Percentiles rank a stretch among this genome's conserved stretches.
Conservation (phyloP, 2,797 vertebrate genomes). For the Euphonia xanthogaster region DNA sequence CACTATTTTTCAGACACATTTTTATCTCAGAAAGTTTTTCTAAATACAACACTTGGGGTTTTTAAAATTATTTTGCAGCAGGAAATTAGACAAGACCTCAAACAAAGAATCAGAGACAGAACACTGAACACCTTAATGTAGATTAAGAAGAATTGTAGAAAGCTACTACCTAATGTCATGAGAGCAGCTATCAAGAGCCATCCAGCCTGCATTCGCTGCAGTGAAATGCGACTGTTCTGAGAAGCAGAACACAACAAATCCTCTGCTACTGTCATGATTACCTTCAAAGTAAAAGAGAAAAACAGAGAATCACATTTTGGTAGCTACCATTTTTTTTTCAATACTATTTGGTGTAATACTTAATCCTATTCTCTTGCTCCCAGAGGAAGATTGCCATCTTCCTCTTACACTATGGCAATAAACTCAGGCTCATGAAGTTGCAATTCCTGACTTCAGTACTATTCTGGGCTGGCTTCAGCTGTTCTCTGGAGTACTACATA, state of each 20-base stretch:
- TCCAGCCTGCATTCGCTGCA: slow-evolving; percentile 88
- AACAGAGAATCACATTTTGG: slow-evolving; percentile 14
- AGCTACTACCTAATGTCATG: slow-evolving; percentile 85
- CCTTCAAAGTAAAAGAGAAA: slow-evolving; percentile 70
- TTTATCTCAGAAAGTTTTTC: not conserved
- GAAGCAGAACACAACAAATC: slow-evolving; percentile 88
- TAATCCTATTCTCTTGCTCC: not conserved
- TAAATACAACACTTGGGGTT: accelerated
- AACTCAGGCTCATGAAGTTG: not conserved
- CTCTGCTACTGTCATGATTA: slow-evolving; percentile 86
- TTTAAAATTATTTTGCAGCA: not conserved
- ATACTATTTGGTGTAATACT: not conserved
- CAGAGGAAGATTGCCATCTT: not conserved
- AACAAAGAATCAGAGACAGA: not conserved
- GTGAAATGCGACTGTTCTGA: slow-evolving; percentile 88
- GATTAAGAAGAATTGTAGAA: not conserved
- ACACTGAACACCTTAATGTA: not conserved
- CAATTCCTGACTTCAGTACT: not conserved
- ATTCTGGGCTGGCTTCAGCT: not conserved
- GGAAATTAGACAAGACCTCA: not conserved
- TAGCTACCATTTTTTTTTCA: not conserved
- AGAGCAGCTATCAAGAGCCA: slow-evolving; percentile 89
- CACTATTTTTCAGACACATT: not conserved
- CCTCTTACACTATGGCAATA: not conserved
- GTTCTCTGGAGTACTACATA: not conserved